Evolutionary conservation across 2,888 invertebrate species (phyloP).

Genomic region (Cheilosia grossa): DNA sequence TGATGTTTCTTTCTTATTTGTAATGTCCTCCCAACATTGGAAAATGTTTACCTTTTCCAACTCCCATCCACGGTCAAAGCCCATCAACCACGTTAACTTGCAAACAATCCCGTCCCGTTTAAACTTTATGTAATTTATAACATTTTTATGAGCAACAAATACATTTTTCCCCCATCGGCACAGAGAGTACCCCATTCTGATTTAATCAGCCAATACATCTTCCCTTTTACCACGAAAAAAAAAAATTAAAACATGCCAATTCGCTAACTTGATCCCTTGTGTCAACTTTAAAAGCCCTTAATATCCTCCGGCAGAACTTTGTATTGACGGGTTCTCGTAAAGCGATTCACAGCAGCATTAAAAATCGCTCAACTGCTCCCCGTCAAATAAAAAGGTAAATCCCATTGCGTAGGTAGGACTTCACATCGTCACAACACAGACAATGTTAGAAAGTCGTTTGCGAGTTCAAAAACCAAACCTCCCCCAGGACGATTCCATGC

Average conservation of each 20-base stretch:
- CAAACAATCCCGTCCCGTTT: no score
- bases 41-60: no score
- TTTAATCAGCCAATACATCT: background rate
- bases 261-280: conserved; percentile 1
- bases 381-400: conserved; percentile 28
- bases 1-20: no score
- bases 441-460: conserved; percentile 9
- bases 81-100: no score
- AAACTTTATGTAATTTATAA: no score
- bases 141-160: background rate
- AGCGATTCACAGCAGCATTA: conserved; percentile 51
- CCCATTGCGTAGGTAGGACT: conserved; percentile 14
- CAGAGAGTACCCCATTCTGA: background rate
- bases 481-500: background rate
- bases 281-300: conserved; percentile 19
- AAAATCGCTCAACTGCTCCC: conserved; percentile 42
- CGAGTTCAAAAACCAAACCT: conserved; percentile 15
- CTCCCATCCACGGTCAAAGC: no score
- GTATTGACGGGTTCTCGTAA: background rate
- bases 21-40: no score
- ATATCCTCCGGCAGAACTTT: background rate
- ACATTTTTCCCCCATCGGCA: background rate
- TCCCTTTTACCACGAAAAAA: background rate
- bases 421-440: conserved; percentile 13
- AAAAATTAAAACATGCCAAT: conserved; percentile 10